Evolutionary conservation across 2,113 vertebrate genomes (phyloP).

Genomic region (Brachionichthys hirsutus): DNA sequence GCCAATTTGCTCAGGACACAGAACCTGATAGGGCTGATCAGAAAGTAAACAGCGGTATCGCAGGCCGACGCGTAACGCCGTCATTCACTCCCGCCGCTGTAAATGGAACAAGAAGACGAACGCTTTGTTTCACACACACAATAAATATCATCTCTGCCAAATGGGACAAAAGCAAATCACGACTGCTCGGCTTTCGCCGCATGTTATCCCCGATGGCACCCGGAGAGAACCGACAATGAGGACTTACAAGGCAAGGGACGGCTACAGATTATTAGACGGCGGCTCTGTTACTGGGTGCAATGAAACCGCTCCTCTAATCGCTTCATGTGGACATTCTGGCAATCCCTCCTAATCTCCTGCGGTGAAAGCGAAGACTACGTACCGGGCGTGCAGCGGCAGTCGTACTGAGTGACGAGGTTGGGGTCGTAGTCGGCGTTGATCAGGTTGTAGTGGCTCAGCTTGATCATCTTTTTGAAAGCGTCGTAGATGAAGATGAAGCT

Average conservation of each 20-base stretch:
- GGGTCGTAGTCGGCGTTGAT: constrained; percentile 83
- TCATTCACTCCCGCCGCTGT: constrained; percentile 40
- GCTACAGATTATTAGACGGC: neutral
- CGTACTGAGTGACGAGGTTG: constrained; percentile 83
- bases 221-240: neutral
- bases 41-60: constrained; percentile 53
- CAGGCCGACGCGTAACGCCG: constrained; percentile 13
- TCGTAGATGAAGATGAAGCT: constrained; percentile 99
- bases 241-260: neutral
- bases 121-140: constrained; percentile 8
- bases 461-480: constrained; percentile 98
- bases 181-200: constrained; percentile 9
- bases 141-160: neutral
- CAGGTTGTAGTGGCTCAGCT: constrained; percentile 87
- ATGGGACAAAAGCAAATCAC: neutral
- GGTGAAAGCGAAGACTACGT: neutral
- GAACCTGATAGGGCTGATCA: constrained; percentile 27
- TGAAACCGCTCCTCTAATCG: neutral
- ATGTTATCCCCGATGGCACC: constrained; percentile 7
- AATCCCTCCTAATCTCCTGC: neutral
- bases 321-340: neutral
- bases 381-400: constrained; percentile 84
- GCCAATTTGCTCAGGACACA: constrained; percentile 2
- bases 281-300: neutral
- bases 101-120: constrained; percentile 6